phyloP scores from a whole-genome alignment of 2,113 vertebrate species.

The Atractosteus spatula region DNA sequence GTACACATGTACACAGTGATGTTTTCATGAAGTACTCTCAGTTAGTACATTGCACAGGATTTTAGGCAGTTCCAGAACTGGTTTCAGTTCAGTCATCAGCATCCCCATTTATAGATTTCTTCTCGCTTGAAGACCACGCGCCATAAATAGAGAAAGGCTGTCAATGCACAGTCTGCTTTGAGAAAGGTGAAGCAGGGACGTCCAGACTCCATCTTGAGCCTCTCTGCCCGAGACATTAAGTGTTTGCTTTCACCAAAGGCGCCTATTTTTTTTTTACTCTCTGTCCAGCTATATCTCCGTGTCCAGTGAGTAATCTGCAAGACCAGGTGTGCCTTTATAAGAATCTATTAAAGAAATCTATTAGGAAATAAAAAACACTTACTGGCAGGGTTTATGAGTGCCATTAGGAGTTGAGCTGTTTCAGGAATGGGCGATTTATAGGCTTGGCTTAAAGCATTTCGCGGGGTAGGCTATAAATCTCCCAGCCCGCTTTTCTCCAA shows the following conservation, averaged over 20 bases:
- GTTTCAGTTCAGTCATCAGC: too few relatives aligned
- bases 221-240: background rate
- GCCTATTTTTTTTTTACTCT: background rate
- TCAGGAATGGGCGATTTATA: constrained; percentile 24
- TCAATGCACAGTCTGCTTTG: background rate
- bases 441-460: constrained; percentile 24
- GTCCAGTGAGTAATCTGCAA: constrained; percentile 10
- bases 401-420: constrained; percentile 26
- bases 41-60: too few relatives aligned
- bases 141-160: too few relatives aligned
- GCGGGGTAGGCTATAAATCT: constrained; percentile 24
- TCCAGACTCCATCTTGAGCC: background rate
- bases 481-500: background rate
- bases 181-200: background rate
- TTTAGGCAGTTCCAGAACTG: too few relatives aligned
- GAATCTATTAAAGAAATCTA: constrained; percentile 20
- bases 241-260: background rate
- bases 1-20: too few relatives aligned
- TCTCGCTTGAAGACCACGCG: too few relatives aligned
- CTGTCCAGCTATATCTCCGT: background rate
- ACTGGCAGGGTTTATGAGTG: constrained; percentile 26
- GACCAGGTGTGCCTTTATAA: constrained; percentile 14
- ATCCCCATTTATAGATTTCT: too few relatives aligned
- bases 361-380: constrained; percentile 30
- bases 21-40: too few relatives aligned